Base-by-base conservation (phyloP, 2,797 vertebrate genomes). In the Catostomus latipinnis region DNA sequence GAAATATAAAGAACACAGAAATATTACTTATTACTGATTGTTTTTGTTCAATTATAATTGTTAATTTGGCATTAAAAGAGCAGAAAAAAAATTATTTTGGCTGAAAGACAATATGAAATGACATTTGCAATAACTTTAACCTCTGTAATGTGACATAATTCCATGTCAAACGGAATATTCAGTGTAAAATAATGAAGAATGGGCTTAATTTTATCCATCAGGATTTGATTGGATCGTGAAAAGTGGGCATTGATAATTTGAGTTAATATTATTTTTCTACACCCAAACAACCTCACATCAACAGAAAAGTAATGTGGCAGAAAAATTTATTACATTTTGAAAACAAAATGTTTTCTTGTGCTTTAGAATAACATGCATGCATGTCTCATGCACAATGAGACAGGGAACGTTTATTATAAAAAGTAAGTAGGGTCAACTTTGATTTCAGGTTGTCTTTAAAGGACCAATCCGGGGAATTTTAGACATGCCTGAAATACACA, bases 401-500 rank as follows among this genome's bases (percentile, higher is more conserved):
- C 45, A 12, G 6, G 34, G 13, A 4, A 9, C 7, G 43, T 45
- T 61, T 50, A 22, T 48, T 49, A 48, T 14, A 60, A 13, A 67
- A 76, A 22, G 43, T 53, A 53, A 53, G 62, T 3, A 13, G 12
- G 8, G 0, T 63, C 6, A 12, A 16, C 7, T 8, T 12, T 72
- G 6, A 48, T 43, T 63, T 65, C 8, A 8, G n/a, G 45, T 65
- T 43, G 12, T 58, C 22, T 62, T 6, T 60, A 4, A 73, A 58
- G 60, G 45, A 49, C 11, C 16, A 73, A 49, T 49, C 45, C 56
- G 9, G 45, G 56, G 56, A 49, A 18, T 6, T 12, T 7, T 57
- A 34, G 13, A 49, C 46, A 60, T 50, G 49, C 48, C 22, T 65
- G 46, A 34, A 70, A 78, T 34, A 62, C 68, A 78, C n/a, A n/a